A percentile compares a stretch with the other conserved stretches of the same genome.
These are phyloP conservation scores for Gerris buenoi DNA, from an alignment of 1,140 invertebrate genomes.

Conservation along the genomic window DNA sequence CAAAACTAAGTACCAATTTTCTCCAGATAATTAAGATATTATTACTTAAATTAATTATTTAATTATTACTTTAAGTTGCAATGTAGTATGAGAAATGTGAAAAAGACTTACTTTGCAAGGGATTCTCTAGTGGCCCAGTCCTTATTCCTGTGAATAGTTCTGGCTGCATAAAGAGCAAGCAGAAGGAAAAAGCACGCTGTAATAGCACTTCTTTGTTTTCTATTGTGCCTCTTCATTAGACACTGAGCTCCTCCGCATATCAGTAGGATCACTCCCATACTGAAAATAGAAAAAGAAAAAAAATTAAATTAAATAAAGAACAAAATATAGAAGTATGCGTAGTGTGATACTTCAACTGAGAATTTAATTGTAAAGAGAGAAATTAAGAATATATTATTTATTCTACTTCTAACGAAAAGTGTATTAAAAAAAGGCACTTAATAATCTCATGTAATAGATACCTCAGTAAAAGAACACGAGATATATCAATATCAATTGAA, in stretches of 20 bases:
- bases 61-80: conserved; percentile 19
- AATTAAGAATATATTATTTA: too few relatives aligned
- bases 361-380: too few relatives aligned
- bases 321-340: too few relatives aligned
- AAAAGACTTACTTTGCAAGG: conserved; percentile 41
- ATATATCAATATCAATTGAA: too few relatives aligned
- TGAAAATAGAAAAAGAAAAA: conserved; percentile 30
- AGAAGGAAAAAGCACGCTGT: conserved; percentile 36
- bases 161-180: conserved; percentile 41
- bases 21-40: too few relatives aligned
- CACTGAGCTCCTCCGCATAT: conserved; percentile 45
- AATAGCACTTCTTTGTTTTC: conserved; percentile 33
- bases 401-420: too few relatives aligned
- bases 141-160: conserved; percentile 51
- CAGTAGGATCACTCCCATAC: conserved; percentile 48
- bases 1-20: too few relatives aligned
- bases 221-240: conserved; percentile 36
- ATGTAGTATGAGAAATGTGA: not conserved
- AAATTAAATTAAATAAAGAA: not conserved
- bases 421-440: too few relatives aligned
- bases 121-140: conserved; percentile 66
- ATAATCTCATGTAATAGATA: too few relatives aligned
- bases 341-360: too few relatives aligned
- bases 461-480: too few relatives aligned
- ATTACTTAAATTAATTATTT: too few relatives aligned